Percentiles rank a stretch among this genome's conserved stretches.
phyloP scores from a whole-genome alignment of 1,140 invertebrate genomes.

The Cydia fagiglandana region DNA sequence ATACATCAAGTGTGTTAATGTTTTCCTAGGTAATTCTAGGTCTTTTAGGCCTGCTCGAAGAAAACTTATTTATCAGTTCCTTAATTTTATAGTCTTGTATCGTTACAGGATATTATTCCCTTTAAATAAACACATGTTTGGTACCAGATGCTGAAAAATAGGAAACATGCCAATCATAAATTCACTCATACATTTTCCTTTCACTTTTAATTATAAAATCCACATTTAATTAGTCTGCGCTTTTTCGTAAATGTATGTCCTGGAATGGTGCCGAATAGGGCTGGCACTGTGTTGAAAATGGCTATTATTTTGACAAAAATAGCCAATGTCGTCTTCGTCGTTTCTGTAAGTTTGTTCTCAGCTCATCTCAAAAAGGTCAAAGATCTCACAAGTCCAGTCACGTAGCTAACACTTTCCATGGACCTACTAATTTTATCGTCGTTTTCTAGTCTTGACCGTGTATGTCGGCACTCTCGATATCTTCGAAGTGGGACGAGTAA shows the following conservation, averaged over 20 bases:
- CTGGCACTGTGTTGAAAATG: background rate
- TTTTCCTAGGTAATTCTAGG: background rate
- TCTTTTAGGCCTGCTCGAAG: background rate
- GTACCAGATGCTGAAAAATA: background rate
- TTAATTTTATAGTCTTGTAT: background rate
- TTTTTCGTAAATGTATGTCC: no score
- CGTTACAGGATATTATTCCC: background rate
- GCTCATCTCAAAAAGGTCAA: constrained; percentile 3
- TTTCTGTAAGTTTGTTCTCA: background rate
- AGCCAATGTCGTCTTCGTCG: background rate
- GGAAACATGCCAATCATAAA: background rate
- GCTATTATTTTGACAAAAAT: background rate
- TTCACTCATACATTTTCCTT: background rate
- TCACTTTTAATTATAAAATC: no score
- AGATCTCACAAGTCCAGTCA: background rate
- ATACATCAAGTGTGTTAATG: constrained; percentile 5
- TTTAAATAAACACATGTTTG: no score
- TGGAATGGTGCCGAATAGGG: background rate
- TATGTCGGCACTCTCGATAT: constrained; percentile 3
- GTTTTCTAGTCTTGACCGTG: background rate
- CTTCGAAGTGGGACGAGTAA: background rate
- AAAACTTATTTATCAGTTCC: background rate
- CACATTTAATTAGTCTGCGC: no score
- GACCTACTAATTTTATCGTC: constrained; percentile 16
- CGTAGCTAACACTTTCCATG: constrained; percentile 19